These are phyloP conservation scores for Mormyrops attenuatus DNA, from an alignment of 2,797 vertebrate species.

Conservation along the genomic window DNA sequence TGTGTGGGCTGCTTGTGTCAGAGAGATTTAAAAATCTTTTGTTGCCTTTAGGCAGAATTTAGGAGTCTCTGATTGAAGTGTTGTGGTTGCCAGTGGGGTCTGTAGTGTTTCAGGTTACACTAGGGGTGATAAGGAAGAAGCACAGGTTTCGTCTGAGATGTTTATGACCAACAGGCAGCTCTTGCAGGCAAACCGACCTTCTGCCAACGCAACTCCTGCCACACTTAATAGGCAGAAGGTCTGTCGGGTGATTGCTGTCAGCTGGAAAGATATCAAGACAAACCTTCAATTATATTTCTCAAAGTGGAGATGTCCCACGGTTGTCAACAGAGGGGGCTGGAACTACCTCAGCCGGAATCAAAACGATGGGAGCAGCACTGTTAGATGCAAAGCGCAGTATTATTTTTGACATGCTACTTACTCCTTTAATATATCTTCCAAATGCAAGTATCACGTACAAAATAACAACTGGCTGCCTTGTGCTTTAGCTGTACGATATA, in stretches of 20 bases:
- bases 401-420: neutral
- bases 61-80: neutral
- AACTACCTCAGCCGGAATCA: neutral
- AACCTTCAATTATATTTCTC: slow-evolving; percentile 10
- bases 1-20: slow-evolving; percentile 16
- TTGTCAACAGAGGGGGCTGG: neutral
- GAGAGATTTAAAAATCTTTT: neutral
- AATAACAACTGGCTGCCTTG: neutral
- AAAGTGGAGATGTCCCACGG: slow-evolving; percentile 8
- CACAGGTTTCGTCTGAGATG: neutral
- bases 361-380: neutral
- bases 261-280: slow-evolving; percentile 12
- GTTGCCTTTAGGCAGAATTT: slow-evolving; percentile 12
- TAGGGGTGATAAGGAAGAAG: neutral
- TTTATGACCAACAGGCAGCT: neutral
- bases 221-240: neutral
- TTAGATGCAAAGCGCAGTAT: neutral
- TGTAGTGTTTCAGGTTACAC: neutral
- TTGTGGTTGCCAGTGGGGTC: neutral
- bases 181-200: slow-evolving; percentile 5
- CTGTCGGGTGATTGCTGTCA: slow-evolving; percentile 10
- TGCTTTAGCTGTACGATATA: neutral
- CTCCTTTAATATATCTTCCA: neutral
- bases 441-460: neutral
- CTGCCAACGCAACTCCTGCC: neutral